Conservation (phyloP, 2,797 vertebrate genomes). For the Parauchenoglanis ngamensis region DNA sequence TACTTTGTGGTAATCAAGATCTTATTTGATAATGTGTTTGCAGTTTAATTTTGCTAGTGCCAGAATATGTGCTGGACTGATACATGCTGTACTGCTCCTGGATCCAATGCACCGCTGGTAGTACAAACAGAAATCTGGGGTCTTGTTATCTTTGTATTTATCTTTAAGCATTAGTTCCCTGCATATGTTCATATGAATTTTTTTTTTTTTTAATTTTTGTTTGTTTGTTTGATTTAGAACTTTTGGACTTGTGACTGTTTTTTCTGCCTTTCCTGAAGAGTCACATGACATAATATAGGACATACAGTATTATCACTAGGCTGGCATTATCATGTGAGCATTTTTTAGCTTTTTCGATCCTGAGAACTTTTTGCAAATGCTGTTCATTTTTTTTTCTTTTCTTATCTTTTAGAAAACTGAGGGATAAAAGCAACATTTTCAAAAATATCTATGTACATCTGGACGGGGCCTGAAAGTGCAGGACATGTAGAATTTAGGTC, state of each 20-base stretch:
- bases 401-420: neutral
- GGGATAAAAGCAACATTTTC: neutral
- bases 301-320: neutral
- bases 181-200: neutral
- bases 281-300: neutral
- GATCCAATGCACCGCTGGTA: neutral
- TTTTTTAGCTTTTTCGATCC: neutral
- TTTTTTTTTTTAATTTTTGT: neutral
- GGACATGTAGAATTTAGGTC: neutral
- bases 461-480: neutral
- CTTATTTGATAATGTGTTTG: neutral
- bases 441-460: neutral
- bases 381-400: neutral
- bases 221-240: neutral
- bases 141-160: neutral
- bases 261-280: neutral
- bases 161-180: neutral
- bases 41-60: neutral
- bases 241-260: neutral
- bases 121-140: neutral
- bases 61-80: too few species aligned
- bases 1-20: neutral
- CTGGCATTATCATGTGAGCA: neutral
- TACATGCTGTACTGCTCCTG: neutral
- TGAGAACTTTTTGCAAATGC: neutral